Evolutionary conservation across 2,797 vertebrate genomes (phyloP).

Genomic region (Galago senegalensis): DNA sequence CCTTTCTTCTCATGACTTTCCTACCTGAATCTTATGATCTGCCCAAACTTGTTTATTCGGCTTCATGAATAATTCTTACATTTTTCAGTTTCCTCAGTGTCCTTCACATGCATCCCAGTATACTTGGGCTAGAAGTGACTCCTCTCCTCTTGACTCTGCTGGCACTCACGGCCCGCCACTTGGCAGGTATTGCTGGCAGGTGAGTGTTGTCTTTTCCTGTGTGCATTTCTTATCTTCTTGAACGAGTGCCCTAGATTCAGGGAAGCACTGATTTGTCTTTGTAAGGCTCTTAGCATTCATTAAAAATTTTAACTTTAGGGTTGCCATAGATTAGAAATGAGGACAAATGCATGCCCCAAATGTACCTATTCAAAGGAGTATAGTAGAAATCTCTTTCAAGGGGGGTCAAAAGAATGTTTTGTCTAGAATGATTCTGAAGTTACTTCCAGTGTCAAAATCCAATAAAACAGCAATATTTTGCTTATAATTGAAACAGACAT

Average conservation of each 20-base stretch:
- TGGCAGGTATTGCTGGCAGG: background rate
- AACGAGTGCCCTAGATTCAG: background rate
- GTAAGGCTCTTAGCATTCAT: background rate
- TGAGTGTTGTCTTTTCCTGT: background rate
- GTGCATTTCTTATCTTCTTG: conserved; percentile 51
- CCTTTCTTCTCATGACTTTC: background rate
- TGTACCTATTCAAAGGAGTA: background rate
- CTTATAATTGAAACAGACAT: background rate
- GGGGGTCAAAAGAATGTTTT: background rate
- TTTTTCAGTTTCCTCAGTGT: background rate
- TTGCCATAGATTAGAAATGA: background rate
- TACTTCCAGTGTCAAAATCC: background rate
- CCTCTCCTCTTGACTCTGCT: background rate
- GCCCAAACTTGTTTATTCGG: background rate
- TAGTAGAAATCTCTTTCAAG: background rate
- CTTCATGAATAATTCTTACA: background rate
- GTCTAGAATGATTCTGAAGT: background rate
- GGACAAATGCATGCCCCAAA: background rate
- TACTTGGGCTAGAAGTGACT: background rate
- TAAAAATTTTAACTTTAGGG: background rate
- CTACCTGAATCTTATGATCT: background rate
- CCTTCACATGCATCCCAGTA: rapidly evolving
- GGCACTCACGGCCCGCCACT: background rate
- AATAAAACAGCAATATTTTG: background rate
- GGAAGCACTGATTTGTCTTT: background rate